Base-by-base conservation (phyloP, 2,888 invertebrate genomes). In the Aphidoletes aphidimyza region DNA sequence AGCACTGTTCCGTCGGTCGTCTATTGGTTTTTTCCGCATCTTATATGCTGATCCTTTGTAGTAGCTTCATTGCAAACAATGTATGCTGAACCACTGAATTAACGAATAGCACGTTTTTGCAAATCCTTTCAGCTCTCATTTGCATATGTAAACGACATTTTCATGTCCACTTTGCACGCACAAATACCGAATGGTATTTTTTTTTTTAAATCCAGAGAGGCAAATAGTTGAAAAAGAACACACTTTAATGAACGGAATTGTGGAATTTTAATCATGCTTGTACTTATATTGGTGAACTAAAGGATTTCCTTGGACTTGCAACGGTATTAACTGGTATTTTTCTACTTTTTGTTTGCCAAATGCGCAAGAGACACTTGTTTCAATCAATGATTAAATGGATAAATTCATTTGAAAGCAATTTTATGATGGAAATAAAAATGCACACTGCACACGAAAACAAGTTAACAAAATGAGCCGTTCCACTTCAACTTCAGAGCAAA, bases 111-210 rank as follows among this genome's bases (percentile, higher is more conserved):
- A 69, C 69, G 69, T 69, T 69, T 30, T 30, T 30, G 3, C 26
- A 69, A 69, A 69, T 69, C 69, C 69, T 34, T 30, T 8, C 34
- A 2, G 26, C 14, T 69, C 30, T 69, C 30, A 69, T 69, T 69
- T 69, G 34, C 69, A 69, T 69, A 30, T 69, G 69, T 69, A 69
- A 69, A 69, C 69, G 26, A 30, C 69, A 69, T 69, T 69, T 69
- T 14, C 34, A 69, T 69, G 69, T 69, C 17, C 34, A 69, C 14
- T 19, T 19, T 2, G 26, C 30, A 30, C 30, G 69, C 8, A 30
- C 30, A 69, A 69, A 54, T 54, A 54, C 22, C 22, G 22, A 54
- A 69, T 30, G 34, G 34, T 5, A 30, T 69, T 11, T 69, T 30
- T 69, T 14, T 69, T n/a, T n/a, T n/a, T n/a, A n/a, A n/a, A n/a